A percentile compares a stretch with the other conserved stretches of the same genome.
These are phyloP conservation scores for Megaceryle torquata DNA, from an alignment of 2,113 vertebrate species.

Conservation along the genomic window DNA sequence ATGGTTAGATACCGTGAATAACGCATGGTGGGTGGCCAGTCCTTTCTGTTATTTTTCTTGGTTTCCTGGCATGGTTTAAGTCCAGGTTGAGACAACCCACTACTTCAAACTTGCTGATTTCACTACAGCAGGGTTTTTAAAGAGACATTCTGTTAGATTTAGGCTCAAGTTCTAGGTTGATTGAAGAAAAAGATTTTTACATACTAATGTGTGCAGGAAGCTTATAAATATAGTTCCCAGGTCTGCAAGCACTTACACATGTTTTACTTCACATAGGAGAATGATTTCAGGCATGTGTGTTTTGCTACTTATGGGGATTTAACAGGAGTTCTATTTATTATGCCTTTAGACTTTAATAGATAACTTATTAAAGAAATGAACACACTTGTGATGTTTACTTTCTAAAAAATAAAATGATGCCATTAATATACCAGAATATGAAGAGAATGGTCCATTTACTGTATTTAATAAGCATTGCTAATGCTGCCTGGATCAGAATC, in stretches of 20 bases:
- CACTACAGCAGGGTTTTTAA: not conserved
- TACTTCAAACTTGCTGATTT: conserved; percentile 39
- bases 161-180: not conserved
- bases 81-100: conserved; percentile 13
- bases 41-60: conserved; percentile 43
- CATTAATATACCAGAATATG: not conserved
- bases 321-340: not conserved
- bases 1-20: conserved; percentile 20
- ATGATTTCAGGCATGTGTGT: not conserved
- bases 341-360: not conserved
- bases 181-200: not conserved
- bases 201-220: not conserved
- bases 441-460: not conserved
- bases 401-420: not conserved
- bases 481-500: not conserved
- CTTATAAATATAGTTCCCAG: not conserved
- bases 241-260: not conserved
- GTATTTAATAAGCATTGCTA: not conserved
- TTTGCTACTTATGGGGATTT: not conserved
- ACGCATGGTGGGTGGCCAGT: conserved; percentile 56
- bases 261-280: not conserved
- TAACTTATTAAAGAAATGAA: not conserved
- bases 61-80: conserved; percentile 60
- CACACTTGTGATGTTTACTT: not conserved
- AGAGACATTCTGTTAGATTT: not conserved